Evolutionary conservation across 2,888 invertebrate genomes (phyloP).

Genomic region (Mactromeris polynyma): DNA sequence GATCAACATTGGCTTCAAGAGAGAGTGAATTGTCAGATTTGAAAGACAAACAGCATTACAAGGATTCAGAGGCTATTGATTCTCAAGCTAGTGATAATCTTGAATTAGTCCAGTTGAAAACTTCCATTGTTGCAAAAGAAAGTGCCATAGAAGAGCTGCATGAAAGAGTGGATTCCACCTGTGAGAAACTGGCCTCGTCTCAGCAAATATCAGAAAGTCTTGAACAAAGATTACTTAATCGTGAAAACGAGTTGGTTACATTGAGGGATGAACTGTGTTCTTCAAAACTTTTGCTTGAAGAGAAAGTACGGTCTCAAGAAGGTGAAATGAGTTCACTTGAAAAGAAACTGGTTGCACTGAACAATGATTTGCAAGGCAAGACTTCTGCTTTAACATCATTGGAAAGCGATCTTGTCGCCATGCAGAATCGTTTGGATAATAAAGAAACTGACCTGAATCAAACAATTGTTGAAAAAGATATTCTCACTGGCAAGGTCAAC

Average conservation of each 20-base stretch:
- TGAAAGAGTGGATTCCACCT: conserved; percentile 23
- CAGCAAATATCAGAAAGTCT: conserved; percentile 22
- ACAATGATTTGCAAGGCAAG: conserved; percentile 23
- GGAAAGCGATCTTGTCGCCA: conserved; percentile 41
- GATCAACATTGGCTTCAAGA: conserved; percentile 13
- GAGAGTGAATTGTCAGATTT: conserved; percentile 47
- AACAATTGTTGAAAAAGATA: conserved; percentile 22
- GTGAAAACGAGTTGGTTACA: conserved; percentile 35
- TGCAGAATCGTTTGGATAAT: conserved; percentile 30
- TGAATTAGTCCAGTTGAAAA: conserved; percentile 44
- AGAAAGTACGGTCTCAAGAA: conserved; percentile 7
- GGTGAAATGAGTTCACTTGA: not conserved
- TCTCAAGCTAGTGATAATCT: conserved; percentile 11
- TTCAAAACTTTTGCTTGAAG: not conserved
- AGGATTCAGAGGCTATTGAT: not conserved
- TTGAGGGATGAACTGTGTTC: conserved; percentile 15
- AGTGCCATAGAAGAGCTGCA: conserved; percentile 35
- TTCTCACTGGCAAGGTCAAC: not conserved
- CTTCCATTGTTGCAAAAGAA: conserved; percentile 42
- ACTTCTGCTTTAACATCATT: conserved; percentile 35
- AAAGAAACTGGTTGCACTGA: not conserved
- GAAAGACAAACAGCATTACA: conserved; percentile 50
- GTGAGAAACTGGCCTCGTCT: conserved; percentile 31
- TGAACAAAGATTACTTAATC: conserved; percentile 34
- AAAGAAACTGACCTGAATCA: conserved; percentile 29